phyloP scores from a whole-genome alignment of 2,113 vertebrate species.

The Ptilorrhoa leucosticta region DNA sequence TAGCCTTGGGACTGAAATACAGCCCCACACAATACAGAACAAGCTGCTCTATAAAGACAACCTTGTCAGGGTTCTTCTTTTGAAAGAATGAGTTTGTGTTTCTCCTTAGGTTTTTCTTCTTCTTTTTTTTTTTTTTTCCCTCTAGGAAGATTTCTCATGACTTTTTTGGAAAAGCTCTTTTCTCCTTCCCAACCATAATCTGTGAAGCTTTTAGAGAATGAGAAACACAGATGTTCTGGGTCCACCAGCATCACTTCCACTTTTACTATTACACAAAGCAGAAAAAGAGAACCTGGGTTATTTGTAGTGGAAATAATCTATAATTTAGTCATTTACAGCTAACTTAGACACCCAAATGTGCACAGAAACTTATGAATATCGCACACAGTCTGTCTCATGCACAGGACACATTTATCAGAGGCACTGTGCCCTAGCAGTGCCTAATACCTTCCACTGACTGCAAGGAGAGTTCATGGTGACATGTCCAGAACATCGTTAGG shows the following conservation, averaged over 20 bases:
- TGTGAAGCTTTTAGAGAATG: background rate
- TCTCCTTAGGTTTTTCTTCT: background rate
- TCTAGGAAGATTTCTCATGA: background rate
- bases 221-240: background rate
- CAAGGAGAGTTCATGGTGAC: background rate
- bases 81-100: background rate
- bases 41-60: background rate
- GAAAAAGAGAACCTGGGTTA: background rate
- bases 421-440: background rate
- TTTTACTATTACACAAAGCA: background rate
- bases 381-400: background rate
- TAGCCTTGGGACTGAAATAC: background rate
- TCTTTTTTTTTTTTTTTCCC: accelerated
- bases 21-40: background rate
- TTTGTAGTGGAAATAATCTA: background rate
- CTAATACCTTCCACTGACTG: background rate
- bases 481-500: accelerated
- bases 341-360: background rate
- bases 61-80: background rate
- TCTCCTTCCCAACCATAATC: background rate
- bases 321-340: background rate
- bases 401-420: background rate
- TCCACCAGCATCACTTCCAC: background rate
- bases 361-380: background rate
- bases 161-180: background rate